A percentile compares a stretch with the other conserved stretches of the same genome.
These are phyloP conservation scores for Myotis myotis DNA, from an alignment of 2,797 vertebrate genomes.

Conservation along the genomic window DNA sequence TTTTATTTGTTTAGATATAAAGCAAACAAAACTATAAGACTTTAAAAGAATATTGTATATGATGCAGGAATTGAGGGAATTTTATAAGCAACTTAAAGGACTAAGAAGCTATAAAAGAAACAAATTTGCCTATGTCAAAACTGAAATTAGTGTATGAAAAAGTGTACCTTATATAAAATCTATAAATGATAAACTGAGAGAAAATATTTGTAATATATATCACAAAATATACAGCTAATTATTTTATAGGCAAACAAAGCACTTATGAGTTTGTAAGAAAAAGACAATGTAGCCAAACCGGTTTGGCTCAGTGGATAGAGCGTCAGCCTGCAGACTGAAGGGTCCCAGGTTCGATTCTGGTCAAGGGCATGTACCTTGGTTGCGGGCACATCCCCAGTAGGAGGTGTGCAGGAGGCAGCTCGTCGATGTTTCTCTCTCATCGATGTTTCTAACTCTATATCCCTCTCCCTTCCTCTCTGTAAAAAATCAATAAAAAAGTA, in stretches of 20 bases:
- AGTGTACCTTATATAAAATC: neutral
- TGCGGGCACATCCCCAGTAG: too few relatives aligned
- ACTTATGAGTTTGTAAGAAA: neutral
- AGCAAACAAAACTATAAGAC: slow-evolving; percentile 21
- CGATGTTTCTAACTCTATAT: too few relatives aligned
- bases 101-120: neutral
- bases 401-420: too few relatives aligned
- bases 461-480: too few relatives aligned
- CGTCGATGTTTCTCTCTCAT: too few relatives aligned
- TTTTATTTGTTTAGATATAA: neutral
- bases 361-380: too few relatives aligned
- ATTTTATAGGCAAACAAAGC: neutral
- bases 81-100: slow-evolving; percentile 14
- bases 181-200: neutral
- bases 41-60: slow-evolving; percentile 16
- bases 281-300: neutral
- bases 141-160: slow-evolving; percentile 38
- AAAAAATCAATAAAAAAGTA: too few relatives aligned
- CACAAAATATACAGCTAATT: neutral
- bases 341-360: too few relatives aligned
- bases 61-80: neutral
- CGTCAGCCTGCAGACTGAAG: too few relatives aligned
- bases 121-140: neutral
- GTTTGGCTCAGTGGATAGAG: too few relatives aligned
- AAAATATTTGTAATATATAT: neutral